Percentiles rank a stretch among this genome's conserved stretches.
Conservation (phyloP, 1,140 invertebrate species). For the Schlechtendalia chinensis region DNA sequence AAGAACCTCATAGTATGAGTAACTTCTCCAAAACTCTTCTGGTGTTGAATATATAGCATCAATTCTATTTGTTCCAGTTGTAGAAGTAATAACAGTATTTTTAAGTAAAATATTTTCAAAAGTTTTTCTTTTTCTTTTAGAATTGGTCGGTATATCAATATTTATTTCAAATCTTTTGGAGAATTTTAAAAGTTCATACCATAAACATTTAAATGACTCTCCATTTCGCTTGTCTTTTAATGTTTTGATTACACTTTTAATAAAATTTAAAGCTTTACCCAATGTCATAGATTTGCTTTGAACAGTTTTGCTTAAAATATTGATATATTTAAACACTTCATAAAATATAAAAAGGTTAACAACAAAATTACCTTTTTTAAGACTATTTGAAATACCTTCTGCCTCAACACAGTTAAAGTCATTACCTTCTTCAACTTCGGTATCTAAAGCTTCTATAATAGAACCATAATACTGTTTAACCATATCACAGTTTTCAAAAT, state of each 20-base stretch:
- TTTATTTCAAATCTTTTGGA: not conserved
- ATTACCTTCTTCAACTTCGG: too few species aligned
- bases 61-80: not conserved
- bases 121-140: constrained; percentile 12
- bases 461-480: too few species aligned
- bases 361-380: not conserved
- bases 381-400: not conserved
- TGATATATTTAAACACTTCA: constrained; percentile 1
- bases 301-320: not conserved
- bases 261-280: not conserved
- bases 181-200: too few species aligned
- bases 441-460: not conserved
- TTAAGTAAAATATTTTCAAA: constrained; percentile 18
- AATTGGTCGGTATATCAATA: not conserved
- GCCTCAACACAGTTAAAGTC: not conserved
- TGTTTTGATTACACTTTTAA: not conserved
- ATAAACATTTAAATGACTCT: constrained; percentile 7
- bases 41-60: not conserved
- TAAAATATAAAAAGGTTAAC: constrained; percentile 11
- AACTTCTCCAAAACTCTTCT: not conserved
- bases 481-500: constrained; percentile 4
- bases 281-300: constrained; percentile 3
- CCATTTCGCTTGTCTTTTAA: not conserved
- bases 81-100: not conserved
- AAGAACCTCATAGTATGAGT: constrained; percentile 8